Evolutionary conservation across 2,888 invertebrate genomes (phyloP), one percentile per base, ranked within the genome.

Genomic region (Smittia aterrima): DNA sequence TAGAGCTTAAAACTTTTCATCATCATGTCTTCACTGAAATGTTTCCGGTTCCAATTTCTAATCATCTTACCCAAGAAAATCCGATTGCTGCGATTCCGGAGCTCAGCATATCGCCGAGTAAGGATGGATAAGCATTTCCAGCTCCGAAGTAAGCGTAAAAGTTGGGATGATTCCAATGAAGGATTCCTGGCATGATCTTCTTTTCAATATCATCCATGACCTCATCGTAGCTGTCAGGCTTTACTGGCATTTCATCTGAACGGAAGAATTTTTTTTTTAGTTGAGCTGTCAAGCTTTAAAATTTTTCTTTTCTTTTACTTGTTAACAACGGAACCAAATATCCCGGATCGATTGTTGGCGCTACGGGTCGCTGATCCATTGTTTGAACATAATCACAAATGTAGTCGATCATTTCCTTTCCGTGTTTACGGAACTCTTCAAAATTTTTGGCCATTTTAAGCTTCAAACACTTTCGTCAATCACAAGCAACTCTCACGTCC

Each of bases 141-240:
- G 95, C 90, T 1, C 96, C 96, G 81, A 96, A 96, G 82, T 96
- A 96, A 7, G 96, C 96, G 81, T 95, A 95, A 82, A 96, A 96
- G 77, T 92, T 85, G 0, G 95, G 95, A 85, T 95, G 95, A 81
- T 95, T 95, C 95, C 96, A 96, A 79, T 96, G 92, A 0, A 95
- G 93, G 74, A 92, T 88, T 75, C 92, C 92, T 0, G 91, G 90
- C 90, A 92, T 90, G 71, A 92, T 91, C 80, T 90, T 90, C 24
- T 86, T 84, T 78, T 93, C 91, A 20, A 93, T 88, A 80, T 94
- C 93, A 62, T 84, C 84, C 86, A 94, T 89, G 76, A 94, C 91
- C 75, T 85, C 82, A 74, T 89, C 87, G 88, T 92, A 95, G 64
- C 86, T 80, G 80, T 94, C 93, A 0, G 90, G 87, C 64, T 90